phyloP scores from a whole-genome alignment of 2,113 vertebrate genomes.

The Chamaea fasciata region DNA sequence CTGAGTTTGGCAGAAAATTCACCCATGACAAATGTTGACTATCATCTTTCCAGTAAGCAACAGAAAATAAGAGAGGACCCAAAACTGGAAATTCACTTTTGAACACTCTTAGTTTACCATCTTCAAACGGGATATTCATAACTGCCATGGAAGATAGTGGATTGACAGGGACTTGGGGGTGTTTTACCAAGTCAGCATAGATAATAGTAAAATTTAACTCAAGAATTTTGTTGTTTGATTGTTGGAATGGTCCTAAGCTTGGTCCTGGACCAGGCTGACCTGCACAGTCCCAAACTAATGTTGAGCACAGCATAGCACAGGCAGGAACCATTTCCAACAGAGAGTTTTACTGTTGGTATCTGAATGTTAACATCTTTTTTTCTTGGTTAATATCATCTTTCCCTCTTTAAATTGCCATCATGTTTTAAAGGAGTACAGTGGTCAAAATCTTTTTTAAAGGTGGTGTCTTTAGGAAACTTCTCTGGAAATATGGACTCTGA shows the following conservation, averaged over 20 bases:
- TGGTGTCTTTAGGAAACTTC: background rate
- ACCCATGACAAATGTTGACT: background rate
- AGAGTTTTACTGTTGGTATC: background rate
- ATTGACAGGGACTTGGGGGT: background rate
- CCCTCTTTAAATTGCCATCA: background rate
- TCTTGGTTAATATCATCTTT: background rate
- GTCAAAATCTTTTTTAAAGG: background rate
- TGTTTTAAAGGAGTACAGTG: background rate
- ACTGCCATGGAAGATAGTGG: background rate
- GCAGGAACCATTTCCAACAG: background rate
- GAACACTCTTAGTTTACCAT: background rate
- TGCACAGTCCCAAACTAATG: background rate
- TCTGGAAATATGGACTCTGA: background rate
- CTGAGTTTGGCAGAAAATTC: background rate
- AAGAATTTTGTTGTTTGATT: background rate
- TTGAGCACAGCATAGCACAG: background rate
- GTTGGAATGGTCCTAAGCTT: background rate
- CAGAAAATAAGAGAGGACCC: background rate
- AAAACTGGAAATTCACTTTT: background rate
- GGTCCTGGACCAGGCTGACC: background rate
- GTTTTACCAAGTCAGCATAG: background rate
- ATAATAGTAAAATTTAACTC: background rate
- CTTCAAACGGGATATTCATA: background rate
- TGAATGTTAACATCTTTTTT: background rate
- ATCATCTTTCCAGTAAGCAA: background rate